Evolutionary conservation across 2,797 vertebrate species (phyloP), one percentile per base, ranked within the genome.

Genomic region (Aldrovandia affinis): DNA sequence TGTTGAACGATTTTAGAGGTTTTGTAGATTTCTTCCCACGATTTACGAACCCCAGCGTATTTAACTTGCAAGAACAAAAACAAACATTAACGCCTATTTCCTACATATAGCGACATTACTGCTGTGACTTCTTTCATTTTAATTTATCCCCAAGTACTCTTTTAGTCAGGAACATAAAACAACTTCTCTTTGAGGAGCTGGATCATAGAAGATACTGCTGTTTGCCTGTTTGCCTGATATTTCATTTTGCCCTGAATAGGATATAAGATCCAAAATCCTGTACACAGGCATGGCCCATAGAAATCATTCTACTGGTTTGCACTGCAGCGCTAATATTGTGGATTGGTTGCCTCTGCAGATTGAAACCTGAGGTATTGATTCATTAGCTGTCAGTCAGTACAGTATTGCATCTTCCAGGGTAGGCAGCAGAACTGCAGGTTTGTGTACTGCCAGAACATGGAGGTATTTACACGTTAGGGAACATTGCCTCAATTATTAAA

Each of bases 271-370:
- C 81, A 84, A 84, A 85, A 85, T 86, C 63, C 85, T 83, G 78
- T 86, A 78, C 63, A 81, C 73, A n/a, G 65, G 59, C 78, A 80
- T 75, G 55, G 15, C 75, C 47, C 12, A 33, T 28, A 79, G 83
- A 87, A 88, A 90, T 85, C 83, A 82, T 81, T 82, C 61, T 88
- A 84, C 81, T 63, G 75, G 83, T 59, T 39, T 25, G 83, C 82
- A 50, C 50, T 78, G 83, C 42, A 84, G 39, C 80, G 50, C 81
- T 81, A 83, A 88, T 79, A 82, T 36, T 77, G 39, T 0, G 15
- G 42, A 57, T 42, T 80, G 82, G 65, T 70, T 36, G 30, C 36
- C 33, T 70, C 12, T 70, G 12, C 33, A 42, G 61, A 83, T 75
- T 73, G 70, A 57, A 73, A 73, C 54, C 36, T 8, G 12, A 63